These are phyloP conservation scores for Cyclopterus lumpus DNA, from an alignment of 2,797 vertebrate species.

Conservation along the genomic window DNA sequence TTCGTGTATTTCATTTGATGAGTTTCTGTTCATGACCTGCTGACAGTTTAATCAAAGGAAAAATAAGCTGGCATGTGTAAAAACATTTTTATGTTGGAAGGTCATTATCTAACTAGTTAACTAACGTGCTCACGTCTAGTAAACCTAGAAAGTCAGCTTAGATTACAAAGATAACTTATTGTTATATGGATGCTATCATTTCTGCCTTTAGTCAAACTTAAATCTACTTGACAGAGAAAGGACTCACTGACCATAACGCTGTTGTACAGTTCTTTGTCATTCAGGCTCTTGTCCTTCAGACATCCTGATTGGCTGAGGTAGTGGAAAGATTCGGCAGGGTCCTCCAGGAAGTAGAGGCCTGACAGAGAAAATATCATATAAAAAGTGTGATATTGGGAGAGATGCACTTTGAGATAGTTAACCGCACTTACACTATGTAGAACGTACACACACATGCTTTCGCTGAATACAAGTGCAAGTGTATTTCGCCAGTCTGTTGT, in stretches of 20 bases:
- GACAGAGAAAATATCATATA: conserved; percentile 19
- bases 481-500: neutral
- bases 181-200: neutral
- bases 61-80: neutral
- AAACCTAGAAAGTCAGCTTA: neutral
- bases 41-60: neutral
- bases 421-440: neutral
- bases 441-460: neutral
- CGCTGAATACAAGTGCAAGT: neutral
- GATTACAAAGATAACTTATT: neutral
- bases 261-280: conserved; percentile 89
- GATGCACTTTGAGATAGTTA: neutral
- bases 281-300: conserved; percentile 88
- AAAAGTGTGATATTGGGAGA: neutral
- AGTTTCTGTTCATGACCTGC: neutral
- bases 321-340: conserved; percentile 85
- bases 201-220: neutral
- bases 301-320: conserved; percentile 93
- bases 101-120: neutral
- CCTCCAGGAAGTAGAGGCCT: conserved; percentile 87
- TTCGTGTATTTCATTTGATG: neutral
- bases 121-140: neutral
- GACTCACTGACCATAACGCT: conserved; percentile 89
- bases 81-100: neutral
- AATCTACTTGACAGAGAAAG: neutral